These are phyloP conservation scores for Priocnemis perturbator DNA, from an alignment of 2,888 invertebrate species.

Conservation along the genomic window DNA sequence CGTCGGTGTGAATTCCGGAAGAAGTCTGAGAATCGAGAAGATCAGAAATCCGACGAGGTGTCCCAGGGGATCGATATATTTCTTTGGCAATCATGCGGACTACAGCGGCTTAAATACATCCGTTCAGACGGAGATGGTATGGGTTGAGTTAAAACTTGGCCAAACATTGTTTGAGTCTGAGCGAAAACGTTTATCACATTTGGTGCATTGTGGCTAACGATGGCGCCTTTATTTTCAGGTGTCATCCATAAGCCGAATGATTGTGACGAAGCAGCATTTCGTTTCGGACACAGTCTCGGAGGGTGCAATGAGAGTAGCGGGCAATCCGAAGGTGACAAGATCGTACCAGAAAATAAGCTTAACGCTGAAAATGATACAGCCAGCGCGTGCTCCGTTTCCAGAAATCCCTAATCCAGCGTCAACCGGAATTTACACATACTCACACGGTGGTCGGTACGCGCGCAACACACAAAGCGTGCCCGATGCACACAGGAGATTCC, in stretches of 20 bases:
- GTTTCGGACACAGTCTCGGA: conserved; percentile 36
- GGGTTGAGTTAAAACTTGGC: too few species aligned
- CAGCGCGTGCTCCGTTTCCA: conserved; percentile 23
- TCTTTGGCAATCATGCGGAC: conserved; percentile 39
- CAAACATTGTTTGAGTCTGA: too few species aligned
- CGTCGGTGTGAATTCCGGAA: not conserved
- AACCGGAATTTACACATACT: conserved; percentile 40
- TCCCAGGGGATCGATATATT: conserved; percentile 36
- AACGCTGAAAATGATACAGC: conserved; percentile 34
- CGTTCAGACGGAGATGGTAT: conserved; percentile 42
- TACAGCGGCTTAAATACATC: conserved; percentile 10
- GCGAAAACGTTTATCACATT: too few species aligned
- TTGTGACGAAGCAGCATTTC: conserved; percentile 29
- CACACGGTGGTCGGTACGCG: not conserved
- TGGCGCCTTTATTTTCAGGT: conserved; percentile 18
- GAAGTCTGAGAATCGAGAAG: conserved; percentile 29
- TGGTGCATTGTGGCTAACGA: too few species aligned
- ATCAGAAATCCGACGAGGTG: conserved; percentile 33
- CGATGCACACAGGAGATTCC: too few species aligned
- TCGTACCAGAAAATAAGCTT: conserved; percentile 40
- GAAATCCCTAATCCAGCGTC: conserved; percentile 41
- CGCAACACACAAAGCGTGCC: too few species aligned
- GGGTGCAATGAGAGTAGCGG: conserved; percentile 26
- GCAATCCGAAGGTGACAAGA: conserved; percentile 21
- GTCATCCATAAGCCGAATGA: conserved; percentile 35